A percentile compares a stretch with the other conserved stretches of the same genome.
Evolutionary conservation across 2,113 vertebrate species (phyloP).

Genomic region (Mormoops blainvillei): DNA sequence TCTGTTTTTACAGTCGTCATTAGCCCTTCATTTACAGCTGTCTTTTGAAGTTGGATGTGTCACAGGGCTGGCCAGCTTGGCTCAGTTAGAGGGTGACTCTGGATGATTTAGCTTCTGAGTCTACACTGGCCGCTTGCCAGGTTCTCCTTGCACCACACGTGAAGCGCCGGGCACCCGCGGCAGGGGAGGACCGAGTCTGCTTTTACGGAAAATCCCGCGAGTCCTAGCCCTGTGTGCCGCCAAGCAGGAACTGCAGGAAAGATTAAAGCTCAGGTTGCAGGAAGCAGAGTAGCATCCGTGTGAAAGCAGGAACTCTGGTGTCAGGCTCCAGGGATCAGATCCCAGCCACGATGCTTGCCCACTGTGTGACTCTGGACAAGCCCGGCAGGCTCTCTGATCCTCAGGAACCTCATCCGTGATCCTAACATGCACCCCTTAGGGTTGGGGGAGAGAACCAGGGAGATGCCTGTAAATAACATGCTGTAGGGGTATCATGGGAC

Average conservation of each 20-base stretch:
- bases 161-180: background rate
- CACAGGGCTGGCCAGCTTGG: background rate
- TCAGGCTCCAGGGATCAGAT: background rate
- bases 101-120: background rate
- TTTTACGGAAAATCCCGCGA: background rate
- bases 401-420: background rate
- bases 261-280: background rate
- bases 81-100: background rate
- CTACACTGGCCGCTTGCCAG: background rate
- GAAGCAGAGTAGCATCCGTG: background rate
- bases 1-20: background rate
- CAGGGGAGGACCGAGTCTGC: background rate
- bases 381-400: background rate
- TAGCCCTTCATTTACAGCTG: background rate
- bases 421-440: background rate
- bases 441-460: background rate
- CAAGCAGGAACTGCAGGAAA: background rate
- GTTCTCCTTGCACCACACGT: background rate
- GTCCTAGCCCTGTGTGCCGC: background rate
- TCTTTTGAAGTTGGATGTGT: background rate
- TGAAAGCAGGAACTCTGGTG: background rate
- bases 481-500: background rate
- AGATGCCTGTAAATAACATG: background rate
- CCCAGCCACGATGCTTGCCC: background rate
- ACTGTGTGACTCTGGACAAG: no score